Conservation (phyloP, 2,888 invertebrate species). For the Leucophenga montana region DNA sequence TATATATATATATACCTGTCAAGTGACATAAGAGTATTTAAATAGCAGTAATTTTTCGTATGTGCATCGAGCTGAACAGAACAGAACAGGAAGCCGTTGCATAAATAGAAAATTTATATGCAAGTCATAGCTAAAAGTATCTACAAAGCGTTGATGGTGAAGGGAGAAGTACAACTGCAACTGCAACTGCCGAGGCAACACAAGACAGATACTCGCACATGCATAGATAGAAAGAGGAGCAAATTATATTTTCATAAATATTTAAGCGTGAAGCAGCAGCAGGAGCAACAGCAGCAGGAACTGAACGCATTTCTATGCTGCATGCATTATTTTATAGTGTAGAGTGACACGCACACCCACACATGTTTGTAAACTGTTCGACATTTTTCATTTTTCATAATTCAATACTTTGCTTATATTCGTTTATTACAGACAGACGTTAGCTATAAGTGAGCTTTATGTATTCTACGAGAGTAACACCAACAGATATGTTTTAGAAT, state of each 20-base stretch:
- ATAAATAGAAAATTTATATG: conserved; percentile 55
- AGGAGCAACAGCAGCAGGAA: conserved; percentile 28
- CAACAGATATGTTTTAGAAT: too few species aligned
- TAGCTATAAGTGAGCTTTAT: too few species aligned
- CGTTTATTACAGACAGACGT: conserved; percentile 32
- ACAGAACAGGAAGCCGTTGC: conserved; percentile 27
- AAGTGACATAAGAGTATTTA: conserved; percentile 49
- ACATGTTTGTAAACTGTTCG: conserved; percentile 28
- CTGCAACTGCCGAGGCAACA: not conserved
- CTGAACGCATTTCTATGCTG: conserved; percentile 37
- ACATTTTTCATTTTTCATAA: conserved; percentile 54
- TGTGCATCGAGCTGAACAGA: conserved; percentile 43
- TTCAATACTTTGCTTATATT: conserved; percentile 49
- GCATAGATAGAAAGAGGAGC: conserved; percentile 20
- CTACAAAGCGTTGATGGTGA: conserved; percentile 20
- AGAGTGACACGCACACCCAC: not conserved
- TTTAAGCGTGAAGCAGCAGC: conserved; percentile 48
- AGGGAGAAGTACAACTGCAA: too few species aligned
- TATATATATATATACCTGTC: conserved; percentile 55
- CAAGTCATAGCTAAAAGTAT: conserved; percentile 52
- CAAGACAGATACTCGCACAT: not conserved
- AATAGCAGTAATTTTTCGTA: conserved; percentile 5
- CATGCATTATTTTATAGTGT: conserved; percentile 32
- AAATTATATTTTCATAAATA: conserved; percentile 65
- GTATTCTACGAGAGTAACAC: too few species aligned